Conservation (phyloP, 2,888 invertebrate species). For the Cheilosia impressa region DNA sequence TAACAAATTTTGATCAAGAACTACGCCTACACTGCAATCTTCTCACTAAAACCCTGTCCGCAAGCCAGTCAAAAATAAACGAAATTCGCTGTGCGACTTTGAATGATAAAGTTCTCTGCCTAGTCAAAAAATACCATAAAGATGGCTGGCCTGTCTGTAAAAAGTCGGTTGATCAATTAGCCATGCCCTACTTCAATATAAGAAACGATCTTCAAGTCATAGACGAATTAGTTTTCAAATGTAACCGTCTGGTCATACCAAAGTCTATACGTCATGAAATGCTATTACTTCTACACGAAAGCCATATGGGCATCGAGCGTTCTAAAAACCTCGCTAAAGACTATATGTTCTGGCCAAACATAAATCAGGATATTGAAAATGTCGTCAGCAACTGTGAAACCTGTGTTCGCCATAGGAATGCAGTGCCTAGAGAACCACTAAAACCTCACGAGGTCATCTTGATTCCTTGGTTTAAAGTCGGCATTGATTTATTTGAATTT, state of each 20-base stretch:
- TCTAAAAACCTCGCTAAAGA: conserved; percentile 73
- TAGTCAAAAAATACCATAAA: conserved; percentile 4
- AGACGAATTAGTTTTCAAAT: conserved; percentile 60
- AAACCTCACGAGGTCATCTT: background rate
- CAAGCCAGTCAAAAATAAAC: background rate
- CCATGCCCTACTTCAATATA: conserved; percentile 41
- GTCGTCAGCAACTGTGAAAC: conserved; percentile 24
- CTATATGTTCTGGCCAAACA: conserved; percentile 1
- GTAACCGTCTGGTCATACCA: conserved; percentile 2
- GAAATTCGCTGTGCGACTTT: conserved; percentile 9
- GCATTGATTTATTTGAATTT: background rate
- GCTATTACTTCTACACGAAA: conserved; percentile 31
- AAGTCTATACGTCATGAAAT: conserved; percentile 72
- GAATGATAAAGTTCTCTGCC: background rate
- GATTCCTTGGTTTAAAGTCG: conserved; percentile 7
- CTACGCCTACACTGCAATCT: conserved; percentile 29
- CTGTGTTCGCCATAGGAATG: conserved; percentile 1
- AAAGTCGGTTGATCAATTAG: background rate
- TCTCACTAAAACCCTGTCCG: background rate
- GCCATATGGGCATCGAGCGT: conserved; percentile 74
- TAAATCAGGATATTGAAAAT: conserved; percentile 15
- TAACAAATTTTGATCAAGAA: conserved; percentile 27
- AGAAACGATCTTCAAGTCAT: conserved; percentile 49
- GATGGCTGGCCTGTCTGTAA: conserved; percentile 29
- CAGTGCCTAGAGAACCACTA: background rate